Evolutionary conservation across 2,888 invertebrate genomes (phyloP).

Genomic region (Phytoseiulus persimilis): DNA sequence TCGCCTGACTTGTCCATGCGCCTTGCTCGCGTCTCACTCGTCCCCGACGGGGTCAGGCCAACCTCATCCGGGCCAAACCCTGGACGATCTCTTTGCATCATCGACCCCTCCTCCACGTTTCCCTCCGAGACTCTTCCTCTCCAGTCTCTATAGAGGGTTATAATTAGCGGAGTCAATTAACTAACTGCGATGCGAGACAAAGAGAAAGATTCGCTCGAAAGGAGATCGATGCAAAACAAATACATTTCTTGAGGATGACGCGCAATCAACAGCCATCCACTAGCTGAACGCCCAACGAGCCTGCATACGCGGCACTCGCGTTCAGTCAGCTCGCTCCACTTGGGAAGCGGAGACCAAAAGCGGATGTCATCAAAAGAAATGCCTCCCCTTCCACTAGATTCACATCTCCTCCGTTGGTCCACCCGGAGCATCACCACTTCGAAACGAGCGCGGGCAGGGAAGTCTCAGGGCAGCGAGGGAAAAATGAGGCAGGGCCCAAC

Average conservation of each 20-base stretch:
- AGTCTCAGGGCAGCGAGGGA: background rate
- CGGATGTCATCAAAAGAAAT: slow-evolving; percentile 25
- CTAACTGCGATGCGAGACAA: background rate
- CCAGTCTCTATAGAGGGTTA: background rate
- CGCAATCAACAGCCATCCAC: background rate
- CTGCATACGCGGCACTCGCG: too few relatives aligned
- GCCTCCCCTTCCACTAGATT: background rate
- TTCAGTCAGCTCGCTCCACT: background rate
- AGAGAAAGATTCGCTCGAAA: background rate
- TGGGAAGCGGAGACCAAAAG: background rate
- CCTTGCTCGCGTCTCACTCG: too few relatives aligned
- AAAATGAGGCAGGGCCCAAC: background rate
- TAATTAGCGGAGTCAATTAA: slow-evolving; percentile 38
- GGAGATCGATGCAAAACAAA: background rate
- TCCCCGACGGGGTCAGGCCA: background rate
- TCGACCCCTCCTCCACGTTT: background rate
- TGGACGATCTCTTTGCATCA: background rate
- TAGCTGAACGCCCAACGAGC: too few relatives aligned
- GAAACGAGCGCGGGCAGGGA: background rate
- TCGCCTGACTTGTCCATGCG: background rate
- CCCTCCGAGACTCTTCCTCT: background rate
- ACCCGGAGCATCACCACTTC: background rate
- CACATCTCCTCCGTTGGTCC: background rate
- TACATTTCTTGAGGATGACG: background rate
- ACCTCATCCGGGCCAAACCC: background rate